Evolutionary conservation across 2,888 invertebrate species (phyloP).

Genomic region (Megalurothrips usitatus): DNA sequence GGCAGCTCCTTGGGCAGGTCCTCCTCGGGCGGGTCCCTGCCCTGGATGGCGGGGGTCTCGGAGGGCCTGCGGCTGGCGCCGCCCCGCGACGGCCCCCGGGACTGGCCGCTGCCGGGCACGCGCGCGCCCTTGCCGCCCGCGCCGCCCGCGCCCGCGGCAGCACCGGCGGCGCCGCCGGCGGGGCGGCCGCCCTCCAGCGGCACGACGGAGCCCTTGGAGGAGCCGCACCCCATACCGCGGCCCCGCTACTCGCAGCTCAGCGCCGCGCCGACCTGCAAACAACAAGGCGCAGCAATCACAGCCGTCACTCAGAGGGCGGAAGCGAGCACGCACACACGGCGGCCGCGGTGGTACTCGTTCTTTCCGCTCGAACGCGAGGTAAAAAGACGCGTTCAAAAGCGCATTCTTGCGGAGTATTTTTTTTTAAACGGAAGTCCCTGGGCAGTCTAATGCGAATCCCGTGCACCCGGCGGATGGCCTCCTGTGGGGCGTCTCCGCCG

Average conservation of each 20-base stretch:
- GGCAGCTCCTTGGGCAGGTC: constrained; percentile 21
- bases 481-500: too few species aligned
- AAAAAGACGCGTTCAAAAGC: too few species aligned
- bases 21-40: constrained; percentile 10
- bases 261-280: constrained; percentile 37
- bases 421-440: too few species aligned
- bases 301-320: too few species aligned
- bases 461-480: too few species aligned
- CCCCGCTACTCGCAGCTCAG: constrained; percentile 39
- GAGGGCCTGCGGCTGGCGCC: constrained; percentile 30
- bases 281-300: constrained; percentile 14
- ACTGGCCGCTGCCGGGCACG: constrained; percentile 18
- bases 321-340: too few species aligned
- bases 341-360: too few species aligned
- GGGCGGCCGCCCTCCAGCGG: constrained; percentile 42
- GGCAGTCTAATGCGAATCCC: too few species aligned
- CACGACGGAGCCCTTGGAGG: constrained; percentile 47
- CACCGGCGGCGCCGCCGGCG: constrained; percentile 27
- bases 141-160: constrained; percentile 42
- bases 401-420: too few species aligned
- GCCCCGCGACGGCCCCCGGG: constrained; percentile 5
- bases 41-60: constrained; percentile 20
- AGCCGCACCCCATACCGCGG: constrained; percentile 52
- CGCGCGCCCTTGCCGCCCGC: constrained; percentile 48
- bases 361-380: too few species aligned